Evolutionary conservation across 2,797 vertebrate species (phyloP).

Genomic region (Melopsittacus undulatus): DNA sequence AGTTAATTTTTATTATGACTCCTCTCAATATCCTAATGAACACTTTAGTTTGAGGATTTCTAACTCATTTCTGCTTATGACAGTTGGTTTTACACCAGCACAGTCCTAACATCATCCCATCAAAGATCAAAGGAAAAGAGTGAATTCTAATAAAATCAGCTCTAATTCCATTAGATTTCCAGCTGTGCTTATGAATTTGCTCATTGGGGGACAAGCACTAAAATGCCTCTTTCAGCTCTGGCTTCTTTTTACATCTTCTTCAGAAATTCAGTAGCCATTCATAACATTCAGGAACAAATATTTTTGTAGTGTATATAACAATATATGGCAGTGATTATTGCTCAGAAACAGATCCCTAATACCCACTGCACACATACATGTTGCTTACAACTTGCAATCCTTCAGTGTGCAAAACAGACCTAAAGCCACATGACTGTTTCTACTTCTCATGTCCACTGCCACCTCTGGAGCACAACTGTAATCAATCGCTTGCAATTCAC

Average conservation of each 20-base stretch:
- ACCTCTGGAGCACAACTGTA: background rate
- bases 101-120: background rate
- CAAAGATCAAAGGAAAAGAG: slow-evolving; percentile 12
- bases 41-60: background rate
- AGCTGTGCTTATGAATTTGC: background rate
- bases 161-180: slow-evolving; percentile 33
- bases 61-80: background rate
- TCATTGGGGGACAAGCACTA: background rate
- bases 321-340: background rate
- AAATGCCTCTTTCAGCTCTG: background rate
- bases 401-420: background rate
- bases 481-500: background rate
- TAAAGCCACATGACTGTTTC: background rate
- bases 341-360: background rate
- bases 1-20: background rate
- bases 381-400: background rate
- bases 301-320: background rate
- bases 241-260: background rate
- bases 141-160: background rate
- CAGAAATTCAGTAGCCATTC: background rate
- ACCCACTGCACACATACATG: background rate
- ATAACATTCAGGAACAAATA: background rate
- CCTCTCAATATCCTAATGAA: background rate
- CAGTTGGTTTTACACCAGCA: background rate
- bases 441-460: background rate